Base-by-base conservation (phyloP, 1,140 invertebrate genomes). In the Drosophila serrata region DNA sequence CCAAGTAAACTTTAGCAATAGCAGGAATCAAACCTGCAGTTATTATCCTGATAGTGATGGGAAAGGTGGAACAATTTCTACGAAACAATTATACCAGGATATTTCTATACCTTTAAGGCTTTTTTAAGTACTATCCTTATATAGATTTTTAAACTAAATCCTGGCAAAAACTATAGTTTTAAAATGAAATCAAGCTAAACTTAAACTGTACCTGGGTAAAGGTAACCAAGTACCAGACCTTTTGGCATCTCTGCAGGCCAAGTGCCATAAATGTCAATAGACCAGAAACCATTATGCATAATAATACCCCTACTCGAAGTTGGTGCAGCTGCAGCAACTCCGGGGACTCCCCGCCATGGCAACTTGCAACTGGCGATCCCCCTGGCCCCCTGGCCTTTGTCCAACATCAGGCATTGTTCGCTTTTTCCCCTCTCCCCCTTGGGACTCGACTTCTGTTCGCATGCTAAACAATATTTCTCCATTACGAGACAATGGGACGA, bases 271-370 rank as follows among this genome's bases (percentile, higher is more conserved):
- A 86, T 86, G 82, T 87, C 82, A 86, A 86, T 86, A 86, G 82
- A 87, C 82, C 82, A 82, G 81, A 86, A 86, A 86, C 65, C 82
- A 87, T 86, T 87, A 86, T 86, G 82, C 82, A 87, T 82, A 86
- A 87, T 86, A 86, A 75, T 55, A 49, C 55, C 58, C 57, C 57
- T 19, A 29, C 48, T 49, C 46, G 33, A 60, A 75, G 35, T 72
- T 58, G 64, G 17, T 43, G 73, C 73, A 81, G 60, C 73, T 76
- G 60, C 51, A 67, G 67, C 53, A 40, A 8, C 68, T 31, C 35
- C 37, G 15, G 39, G 68, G 40, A 46, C 24, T 46, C 59, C n/a
- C 29, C 49, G 4, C 19, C 13, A 1, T 24, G 51, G 48, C 48
- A 4, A 51, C 48, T 33, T 3, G 29, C 49, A 51, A 35, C 49